A percentile compares a stretch with the other conserved stretches of the same genome.
phyloP scores from a whole-genome alignment of 2,113 vertebrate species.

The Rutilus rutilus region DNA sequence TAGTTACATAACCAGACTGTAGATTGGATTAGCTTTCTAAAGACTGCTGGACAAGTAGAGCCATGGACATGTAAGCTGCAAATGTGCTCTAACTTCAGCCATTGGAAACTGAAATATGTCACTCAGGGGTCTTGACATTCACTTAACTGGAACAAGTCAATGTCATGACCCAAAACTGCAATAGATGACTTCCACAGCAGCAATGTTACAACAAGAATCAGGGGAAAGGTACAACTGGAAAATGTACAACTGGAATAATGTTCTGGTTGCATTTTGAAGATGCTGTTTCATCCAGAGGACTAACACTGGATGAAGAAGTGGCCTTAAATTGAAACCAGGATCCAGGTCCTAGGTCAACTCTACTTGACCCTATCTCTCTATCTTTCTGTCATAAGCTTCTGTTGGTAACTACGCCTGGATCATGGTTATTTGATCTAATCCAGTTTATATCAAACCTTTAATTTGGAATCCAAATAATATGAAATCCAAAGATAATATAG shows the following conservation, averaged over 20 bases:
- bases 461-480: background rate
- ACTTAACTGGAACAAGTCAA: background rate
- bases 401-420: background rate
- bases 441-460: background rate
- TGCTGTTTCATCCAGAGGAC: background rate
- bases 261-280: background rate
- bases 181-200: background rate
- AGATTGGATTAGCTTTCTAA: slow-evolving; percentile 15
- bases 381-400: background rate
- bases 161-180: slow-evolving; percentile 5
- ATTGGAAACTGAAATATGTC: background rate
- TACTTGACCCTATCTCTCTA: background rate
- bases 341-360: background rate
- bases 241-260: background rate
- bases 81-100: background rate
- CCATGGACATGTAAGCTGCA: background rate
- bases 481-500: background rate
- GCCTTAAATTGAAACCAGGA: background rate
- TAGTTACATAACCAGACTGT: background rate
- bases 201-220: background rate
- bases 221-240: background rate
- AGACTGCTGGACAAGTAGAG: slow-evolving; percentile 1
- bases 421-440: background rate
- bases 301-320: background rate
- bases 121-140: background rate